phyloP scores from a whole-genome alignment of 2,113 vertebrate genomes.

The Hemicordylus capensis region DNA sequence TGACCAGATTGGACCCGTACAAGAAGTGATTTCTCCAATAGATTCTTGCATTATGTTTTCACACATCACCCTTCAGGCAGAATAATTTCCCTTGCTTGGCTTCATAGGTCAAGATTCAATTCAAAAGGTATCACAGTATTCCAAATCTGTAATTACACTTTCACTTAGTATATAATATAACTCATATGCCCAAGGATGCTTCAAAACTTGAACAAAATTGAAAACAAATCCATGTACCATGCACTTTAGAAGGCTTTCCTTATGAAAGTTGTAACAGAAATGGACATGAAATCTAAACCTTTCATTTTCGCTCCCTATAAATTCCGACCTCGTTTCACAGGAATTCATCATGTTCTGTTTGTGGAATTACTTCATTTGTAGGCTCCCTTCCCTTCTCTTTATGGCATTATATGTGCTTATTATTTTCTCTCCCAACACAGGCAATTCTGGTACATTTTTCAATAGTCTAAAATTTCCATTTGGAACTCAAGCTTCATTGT shows the following conservation, averaged over 20 bases:
- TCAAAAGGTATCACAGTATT: not conserved
- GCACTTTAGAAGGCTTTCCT: not conserved
- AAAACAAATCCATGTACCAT: not conserved
- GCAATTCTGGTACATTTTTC: not conserved
- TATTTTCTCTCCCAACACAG: slow-evolving; percentile 11
- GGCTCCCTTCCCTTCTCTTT: not conserved
- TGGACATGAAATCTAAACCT: not conserved
- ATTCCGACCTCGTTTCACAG: slow-evolving; percentile 19
- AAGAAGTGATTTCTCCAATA: not conserved
- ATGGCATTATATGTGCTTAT: not conserved
- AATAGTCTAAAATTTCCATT: slow-evolving; percentile 11
- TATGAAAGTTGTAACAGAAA: not conserved
- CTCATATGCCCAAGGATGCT: fast-evolving
- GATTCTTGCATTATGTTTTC: not conserved
- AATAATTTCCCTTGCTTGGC: not conserved
- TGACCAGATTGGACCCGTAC: not conserved
- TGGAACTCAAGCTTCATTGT: not conserved
- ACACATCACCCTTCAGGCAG: not conserved
- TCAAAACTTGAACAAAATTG: not conserved
- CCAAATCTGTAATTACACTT: slow-evolving; percentile 3
- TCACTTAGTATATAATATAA: not conserved
- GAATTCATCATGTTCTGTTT: not conserved
- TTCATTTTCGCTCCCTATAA: not conserved
- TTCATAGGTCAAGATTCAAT: not conserved
- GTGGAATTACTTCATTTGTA: not conserved